These are phyloP conservation scores for Oreocharis arfaki DNA, from an alignment of 2,113 vertebrate genomes.

Conservation along the genomic window DNA sequence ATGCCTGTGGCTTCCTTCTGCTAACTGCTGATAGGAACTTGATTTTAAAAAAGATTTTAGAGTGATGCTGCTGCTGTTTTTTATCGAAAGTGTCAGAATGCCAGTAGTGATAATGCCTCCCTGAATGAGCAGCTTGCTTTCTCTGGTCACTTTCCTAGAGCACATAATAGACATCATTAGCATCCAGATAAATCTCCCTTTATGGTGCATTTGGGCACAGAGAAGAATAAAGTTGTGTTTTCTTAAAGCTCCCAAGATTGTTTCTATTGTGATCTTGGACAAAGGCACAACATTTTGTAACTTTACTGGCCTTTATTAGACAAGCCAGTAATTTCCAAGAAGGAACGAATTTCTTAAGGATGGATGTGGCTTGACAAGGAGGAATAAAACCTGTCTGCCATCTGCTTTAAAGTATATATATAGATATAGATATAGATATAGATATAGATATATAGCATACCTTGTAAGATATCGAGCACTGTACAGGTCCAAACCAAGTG, in stretches of 20 bases:
- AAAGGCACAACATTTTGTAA: neutral
- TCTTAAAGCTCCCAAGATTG: neutral
- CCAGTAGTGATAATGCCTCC: slow-evolving; percentile 36
- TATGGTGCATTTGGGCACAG: slow-evolving; percentile 12
- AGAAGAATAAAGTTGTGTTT: slow-evolving; percentile 35
- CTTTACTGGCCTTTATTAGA: neutral
- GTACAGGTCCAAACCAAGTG: neutral
- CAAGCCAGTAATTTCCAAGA: neutral
- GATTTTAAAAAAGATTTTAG: slow-evolving; percentile 25
- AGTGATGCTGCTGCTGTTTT: neutral
- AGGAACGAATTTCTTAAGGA: neutral
- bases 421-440: too few species aligned
- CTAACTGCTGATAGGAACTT: slow-evolving; percentile 11
- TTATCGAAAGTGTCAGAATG: slow-evolving; percentile 32
- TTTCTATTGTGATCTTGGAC: neutral
- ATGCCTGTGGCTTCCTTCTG: neutral
- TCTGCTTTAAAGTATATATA: neutral
- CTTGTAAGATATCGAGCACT: neutral
- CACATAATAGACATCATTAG: slow-evolving; percentile 47
- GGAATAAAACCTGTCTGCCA: neutral
- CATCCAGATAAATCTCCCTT: slow-evolving; percentile 59
- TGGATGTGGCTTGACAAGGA: neutral
- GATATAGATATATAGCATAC: fast-evolving
- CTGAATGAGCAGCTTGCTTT: neutral
- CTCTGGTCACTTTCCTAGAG: neutral